phyloP scores from a whole-genome alignment of 2,113 vertebrate species.

The Oncorhynchus nerka region DNA sequence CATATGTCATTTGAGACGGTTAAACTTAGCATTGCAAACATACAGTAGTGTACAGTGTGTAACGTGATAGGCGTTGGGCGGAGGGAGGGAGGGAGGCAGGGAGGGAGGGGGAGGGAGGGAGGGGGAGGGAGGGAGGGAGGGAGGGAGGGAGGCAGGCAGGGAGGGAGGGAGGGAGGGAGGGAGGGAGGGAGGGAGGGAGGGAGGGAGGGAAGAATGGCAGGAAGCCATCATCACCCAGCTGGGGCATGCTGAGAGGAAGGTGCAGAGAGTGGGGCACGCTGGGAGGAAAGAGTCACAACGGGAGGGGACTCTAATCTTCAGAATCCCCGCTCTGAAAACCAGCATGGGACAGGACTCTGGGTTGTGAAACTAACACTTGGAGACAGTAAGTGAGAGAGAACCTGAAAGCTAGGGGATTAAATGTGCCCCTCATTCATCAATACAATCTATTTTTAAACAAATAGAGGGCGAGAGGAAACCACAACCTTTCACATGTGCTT shows the following conservation, averaged over 20 bases:
- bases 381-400: neutral
- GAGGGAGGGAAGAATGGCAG: constrained; percentile 14
- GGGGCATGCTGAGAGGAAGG: constrained; percentile 11
- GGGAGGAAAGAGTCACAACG: neutral
- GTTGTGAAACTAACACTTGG: constrained; percentile 26
- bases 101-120: constrained; percentile 18
- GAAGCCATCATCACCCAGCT: constrained; percentile 11
- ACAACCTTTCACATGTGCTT: too few relatives aligned
- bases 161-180: constrained; percentile 14
- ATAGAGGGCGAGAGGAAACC: too few relatives aligned
- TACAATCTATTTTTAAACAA: neutral
- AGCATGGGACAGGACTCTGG: constrained; percentile 30
- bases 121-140: neutral
- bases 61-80: constrained; percentile 8
- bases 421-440: neutral
- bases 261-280: constrained; percentile 1
- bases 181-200: constrained; percentile 8
- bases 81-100: constrained; percentile 15
- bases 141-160: constrained; percentile 13
- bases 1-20: neutral
- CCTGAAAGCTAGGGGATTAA: neutral
- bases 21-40: neutral
- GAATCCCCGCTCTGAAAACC: constrained; percentile 15
- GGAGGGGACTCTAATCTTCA: constrained; percentile 26
- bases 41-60: neutral